Evolutionary conservation across 2,888 invertebrate species (phyloP), one percentile per base, ranked within the genome.

Genomic region (Macaria liturata): DNA sequence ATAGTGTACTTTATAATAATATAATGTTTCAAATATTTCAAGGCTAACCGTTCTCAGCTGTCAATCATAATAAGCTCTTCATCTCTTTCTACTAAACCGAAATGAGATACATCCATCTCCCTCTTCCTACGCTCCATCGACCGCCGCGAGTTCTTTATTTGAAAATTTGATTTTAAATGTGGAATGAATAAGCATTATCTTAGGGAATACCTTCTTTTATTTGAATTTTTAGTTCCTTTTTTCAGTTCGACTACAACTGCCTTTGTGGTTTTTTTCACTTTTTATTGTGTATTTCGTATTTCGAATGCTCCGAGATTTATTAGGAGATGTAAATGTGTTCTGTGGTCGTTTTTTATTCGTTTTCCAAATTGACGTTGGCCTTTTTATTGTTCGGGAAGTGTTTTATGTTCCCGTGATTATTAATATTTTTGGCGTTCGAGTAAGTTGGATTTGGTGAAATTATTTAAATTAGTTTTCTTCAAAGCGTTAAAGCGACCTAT

Each of bases 21-120:
- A 91, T 91, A 91, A 91, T 91, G 91, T 91, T 91, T 91, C 91
- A 91, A 91, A 91, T 91, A 91, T 91, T 91, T 91, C 91, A 91
- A 91, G 91, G 91, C 88, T 89, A 90, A 90, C 90, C 91, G 91
- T 90, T 91, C 91, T 91, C 87, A 91, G 89, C 91, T 91, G 91
- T 91, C 91, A 91, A 91, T 91, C 91, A 91, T 91, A 90, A 90
- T 90, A 90, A 88, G 86, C 84, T 88, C 84, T 83, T 84, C 75
- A 75, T 88, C 91, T 85, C 84, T 78, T 72, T 90, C 85, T 71
- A 73, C 75, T 81, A 70, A 76, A 80, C 78, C 74, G 74, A 75
- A 75, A 73, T 71, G 68, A 61, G 68, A 70, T 83, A 74, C 68
- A 57, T 74, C 75, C 68, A 56, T 87, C 84, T 80, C 83, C 60